phyloP scores from a whole-genome alignment of 2,113 vertebrate genomes.

The Cyphomyrus plagiostoma region DNA sequence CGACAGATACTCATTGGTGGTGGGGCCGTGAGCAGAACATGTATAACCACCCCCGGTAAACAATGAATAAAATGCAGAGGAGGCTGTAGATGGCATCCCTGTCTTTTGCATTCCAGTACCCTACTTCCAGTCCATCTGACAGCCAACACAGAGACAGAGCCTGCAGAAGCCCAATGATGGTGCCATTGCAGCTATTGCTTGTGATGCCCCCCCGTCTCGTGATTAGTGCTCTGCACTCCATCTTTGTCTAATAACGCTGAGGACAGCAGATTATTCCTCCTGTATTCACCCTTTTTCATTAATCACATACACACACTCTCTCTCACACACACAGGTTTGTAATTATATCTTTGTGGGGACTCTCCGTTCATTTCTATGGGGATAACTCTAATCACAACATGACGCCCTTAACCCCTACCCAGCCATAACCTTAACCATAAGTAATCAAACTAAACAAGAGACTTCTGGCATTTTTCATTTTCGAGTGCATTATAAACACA shows the following conservation, averaged over 20 bases:
- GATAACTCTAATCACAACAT: too few species aligned
- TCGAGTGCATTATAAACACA: neutral
- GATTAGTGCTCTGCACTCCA: neutral
- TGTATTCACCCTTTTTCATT: neutral
- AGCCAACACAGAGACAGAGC: neutral
- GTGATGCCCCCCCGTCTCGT: neutral
- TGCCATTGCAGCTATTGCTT: neutral
- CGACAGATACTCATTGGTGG: neutral
- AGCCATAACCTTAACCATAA: too few species aligned
- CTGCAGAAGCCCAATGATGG: neutral
- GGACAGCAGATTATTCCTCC: neutral
- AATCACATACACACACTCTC: neutral
- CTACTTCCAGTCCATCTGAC: neutral
- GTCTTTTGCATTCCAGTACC: neutral
- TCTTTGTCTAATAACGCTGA: neutral
- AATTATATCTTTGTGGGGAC: too few species aligned
- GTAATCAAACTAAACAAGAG: too few species aligned
- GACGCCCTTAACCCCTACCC: too few species aligned
- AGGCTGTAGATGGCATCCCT: neutral
- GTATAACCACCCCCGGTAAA: neutral
- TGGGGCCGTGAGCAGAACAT: neutral
- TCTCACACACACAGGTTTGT: neutral
- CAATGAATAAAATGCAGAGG: neutral
- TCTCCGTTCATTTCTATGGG: too few species aligned
- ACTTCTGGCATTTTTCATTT: too few species aligned